Percentiles rank a stretch among this genome's conserved stretches.
These are phyloP conservation scores for Sminthurinus aureus DNA, from an alignment of 2,888 invertebrate species.

Conservation along the genomic window DNA sequence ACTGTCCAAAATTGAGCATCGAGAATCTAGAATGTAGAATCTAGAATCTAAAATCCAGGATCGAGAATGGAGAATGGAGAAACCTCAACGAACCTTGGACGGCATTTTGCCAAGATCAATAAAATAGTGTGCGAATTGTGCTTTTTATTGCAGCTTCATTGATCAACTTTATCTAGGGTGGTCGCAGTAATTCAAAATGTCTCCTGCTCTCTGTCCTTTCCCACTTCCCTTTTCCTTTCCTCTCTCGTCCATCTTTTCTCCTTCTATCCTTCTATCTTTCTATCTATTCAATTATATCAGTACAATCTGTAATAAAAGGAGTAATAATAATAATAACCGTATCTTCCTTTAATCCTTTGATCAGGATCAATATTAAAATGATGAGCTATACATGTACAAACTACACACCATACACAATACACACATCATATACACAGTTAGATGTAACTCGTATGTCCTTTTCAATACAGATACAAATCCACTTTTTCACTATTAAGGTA, in stretches of 20 bases:
- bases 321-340: background rate
- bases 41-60: background rate
- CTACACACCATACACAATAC: too few relatives aligned
- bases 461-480: too few relatives aligned
- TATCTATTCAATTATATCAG: background rate
- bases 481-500: too few relatives aligned
- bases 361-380: background rate
- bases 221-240: constrained; percentile 52
- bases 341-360: background rate
- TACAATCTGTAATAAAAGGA: background rate
- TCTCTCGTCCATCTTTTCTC: background rate
- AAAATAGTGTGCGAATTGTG: constrained; percentile 39
- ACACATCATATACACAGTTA: too few relatives aligned
- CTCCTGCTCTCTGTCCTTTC: constrained; percentile 46
- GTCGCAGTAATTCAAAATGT: constrained; percentile 19
- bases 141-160: constrained; percentile 46
- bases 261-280: background rate
- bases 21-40: too few relatives aligned
- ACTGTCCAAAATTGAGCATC: background rate
- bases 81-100: background rate
- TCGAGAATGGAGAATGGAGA: background rate
- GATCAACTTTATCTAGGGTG: constrained; percentile 19
- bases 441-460: too few relatives aligned
- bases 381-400: too few relatives aligned
- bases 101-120: constrained; percentile 39